Base-by-base conservation (phyloP, 2,888 invertebrate genomes). In the Drosophila cognata region DNA sequence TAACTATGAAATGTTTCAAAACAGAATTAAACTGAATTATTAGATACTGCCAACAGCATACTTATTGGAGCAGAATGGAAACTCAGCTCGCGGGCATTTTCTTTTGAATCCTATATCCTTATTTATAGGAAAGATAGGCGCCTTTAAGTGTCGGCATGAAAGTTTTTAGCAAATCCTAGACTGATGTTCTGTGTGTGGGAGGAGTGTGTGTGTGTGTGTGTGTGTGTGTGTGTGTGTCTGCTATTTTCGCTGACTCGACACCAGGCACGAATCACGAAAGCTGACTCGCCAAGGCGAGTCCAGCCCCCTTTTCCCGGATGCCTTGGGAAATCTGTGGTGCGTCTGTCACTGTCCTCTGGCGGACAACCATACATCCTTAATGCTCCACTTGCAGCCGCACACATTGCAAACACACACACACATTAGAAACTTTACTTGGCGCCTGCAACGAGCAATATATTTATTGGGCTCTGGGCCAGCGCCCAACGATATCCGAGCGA, bases 181-280 rank as follows among this genome's bases (percentile, higher is more conserved):
- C 46, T 50, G 5, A 2, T 21, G 5, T 43, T 21, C 21, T 43
- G 66, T 25, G 56, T 65, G 28, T 28, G 31, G n/a, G 36, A 21
- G 28, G 33, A 33, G 31, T 43, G 33, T 38, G 43, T 35, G 25
- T 52, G 43, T 35, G 25, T 52, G 33, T 13, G 13, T 36, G 5
- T 18, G 21, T 11, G 38, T 38, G 29, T 29, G 28, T 41, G 38
- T 55, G 41, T 31, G 29, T 57, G 41, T 58, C 62, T 65, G 75
- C 50, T 65, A 63, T 79, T 77, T 77, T 51, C 25, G 79, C 81
- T 81, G 79, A 81, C 60, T 73, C 67, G 62, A 29, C 79, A 2
- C 43, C 55, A 38, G 16, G 50, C 33, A 73, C 51, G 65, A 81
- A 69, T 77, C 70, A 50, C 60, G 18, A 50, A 46, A 33, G 58